phyloP scores from a whole-genome alignment of 2,888 invertebrate species.

The Pyrrhia umbra region DNA sequence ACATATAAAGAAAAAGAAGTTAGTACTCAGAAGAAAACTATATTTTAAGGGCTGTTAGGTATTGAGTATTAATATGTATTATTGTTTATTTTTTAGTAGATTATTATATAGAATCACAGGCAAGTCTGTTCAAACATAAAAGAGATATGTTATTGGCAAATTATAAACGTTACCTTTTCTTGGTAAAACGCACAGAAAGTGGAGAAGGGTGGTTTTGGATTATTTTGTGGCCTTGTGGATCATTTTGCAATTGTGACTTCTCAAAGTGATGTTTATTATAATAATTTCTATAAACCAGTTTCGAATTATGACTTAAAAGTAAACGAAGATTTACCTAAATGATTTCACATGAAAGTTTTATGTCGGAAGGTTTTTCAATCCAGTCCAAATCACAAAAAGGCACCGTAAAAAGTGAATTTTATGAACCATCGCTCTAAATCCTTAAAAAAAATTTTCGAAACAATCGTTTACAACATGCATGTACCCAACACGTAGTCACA shows the following conservation, averaged over 20 bases:
- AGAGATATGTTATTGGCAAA: too few relatives aligned
- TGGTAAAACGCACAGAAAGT: too few relatives aligned
- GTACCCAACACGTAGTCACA: constrained; percentile 6
- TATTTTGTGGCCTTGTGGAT: too few relatives aligned
- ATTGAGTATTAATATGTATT: background rate
- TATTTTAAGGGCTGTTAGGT: background rate
- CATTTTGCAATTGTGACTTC: too few relatives aligned
- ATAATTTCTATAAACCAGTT: too few relatives aligned
- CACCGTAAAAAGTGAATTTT: background rate
- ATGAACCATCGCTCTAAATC: background rate
- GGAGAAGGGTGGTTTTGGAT: too few relatives aligned
- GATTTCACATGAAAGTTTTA: background rate
- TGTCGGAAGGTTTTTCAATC: background rate
- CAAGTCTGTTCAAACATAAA: too few relatives aligned
- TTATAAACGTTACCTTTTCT: too few relatives aligned
- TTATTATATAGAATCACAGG: background rate
- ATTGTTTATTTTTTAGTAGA: background rate
- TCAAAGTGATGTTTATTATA: too few relatives aligned
- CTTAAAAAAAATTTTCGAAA: background rate
- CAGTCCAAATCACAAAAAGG: background rate
- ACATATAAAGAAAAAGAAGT: constrained; percentile 21
- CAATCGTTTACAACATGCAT: constrained; percentile 44
- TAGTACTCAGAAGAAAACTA: background rate
- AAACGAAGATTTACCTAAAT: too few relatives aligned
- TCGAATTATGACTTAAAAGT: too few relatives aligned